These are phyloP conservation scores for Mus spretus DNA, from an alignment of 2,797 vertebrate species.

Conservation along the genomic window DNA sequence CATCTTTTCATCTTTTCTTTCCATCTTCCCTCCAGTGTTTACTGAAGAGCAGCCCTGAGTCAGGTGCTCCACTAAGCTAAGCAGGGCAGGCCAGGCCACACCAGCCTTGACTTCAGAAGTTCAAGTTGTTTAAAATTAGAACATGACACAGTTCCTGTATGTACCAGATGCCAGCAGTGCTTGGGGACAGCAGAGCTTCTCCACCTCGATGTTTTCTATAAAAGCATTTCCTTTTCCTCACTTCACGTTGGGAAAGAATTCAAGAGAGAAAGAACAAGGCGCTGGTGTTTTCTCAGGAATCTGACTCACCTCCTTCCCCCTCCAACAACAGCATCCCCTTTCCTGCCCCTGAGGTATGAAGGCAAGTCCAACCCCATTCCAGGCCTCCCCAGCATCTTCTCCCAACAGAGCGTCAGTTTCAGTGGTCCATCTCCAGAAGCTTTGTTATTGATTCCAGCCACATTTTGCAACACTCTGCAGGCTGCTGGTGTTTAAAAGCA, in stretches of 20 bases:
- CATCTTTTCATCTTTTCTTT: neutral
- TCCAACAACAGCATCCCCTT: conserved; percentile 53
- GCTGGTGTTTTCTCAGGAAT: conserved; percentile 55
- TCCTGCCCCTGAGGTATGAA: conserved; percentile 54
- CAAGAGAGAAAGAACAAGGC: conserved; percentile 53
- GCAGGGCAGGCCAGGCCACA: neutral
- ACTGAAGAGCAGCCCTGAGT: neutral
- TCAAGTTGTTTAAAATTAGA: conserved; percentile 53
- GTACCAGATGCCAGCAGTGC: neutral
- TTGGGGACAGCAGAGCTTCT: neutral
- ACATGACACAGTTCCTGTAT: neutral
- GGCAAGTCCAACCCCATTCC: conserved; percentile 35
- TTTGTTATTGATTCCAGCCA: conserved; percentile 70
- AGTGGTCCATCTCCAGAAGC: conserved; percentile 65
- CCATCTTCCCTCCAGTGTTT: neutral
- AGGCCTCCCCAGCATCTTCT: conserved; percentile 48
- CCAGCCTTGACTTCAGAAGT: conserved; percentile 1
- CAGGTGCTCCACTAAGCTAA: neutral
- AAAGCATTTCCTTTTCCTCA: conserved; percentile 41
- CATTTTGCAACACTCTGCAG: conserved; percentile 70
- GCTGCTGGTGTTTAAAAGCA: conserved; percentile 72
- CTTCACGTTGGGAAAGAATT: conserved; percentile 63
- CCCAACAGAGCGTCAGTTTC: conserved; percentile 57
- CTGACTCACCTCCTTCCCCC: conserved; percentile 44
- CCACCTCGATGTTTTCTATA: conserved; percentile 32